phyloP scores from a whole-genome alignment of 2,888 invertebrate species.

The Cerastis leucographa region DNA sequence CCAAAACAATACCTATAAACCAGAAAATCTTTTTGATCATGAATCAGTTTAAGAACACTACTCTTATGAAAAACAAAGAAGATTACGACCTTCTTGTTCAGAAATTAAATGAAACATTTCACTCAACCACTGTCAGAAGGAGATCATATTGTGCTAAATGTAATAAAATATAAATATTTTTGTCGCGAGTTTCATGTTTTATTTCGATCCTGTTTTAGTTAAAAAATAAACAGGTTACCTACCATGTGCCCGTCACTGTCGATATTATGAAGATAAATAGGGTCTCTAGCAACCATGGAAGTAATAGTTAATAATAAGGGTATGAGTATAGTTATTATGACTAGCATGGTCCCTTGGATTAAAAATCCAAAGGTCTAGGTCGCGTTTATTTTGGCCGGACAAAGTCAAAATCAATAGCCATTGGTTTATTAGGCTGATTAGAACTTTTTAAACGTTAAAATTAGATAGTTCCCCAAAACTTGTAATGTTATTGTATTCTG shows the following conservation, averaged over 20 bases:
- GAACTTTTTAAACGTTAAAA: not conserved
- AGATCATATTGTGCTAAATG: slow-evolving; percentile 68
- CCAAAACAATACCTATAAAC: slow-evolving; percentile 68
- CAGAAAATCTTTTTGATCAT: slow-evolving; percentile 75
- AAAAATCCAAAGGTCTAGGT: not conserved
- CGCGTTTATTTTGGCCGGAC: not conserved
- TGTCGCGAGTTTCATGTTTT: slow-evolving; percentile 37
- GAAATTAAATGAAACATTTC: slow-evolving; percentile 75
- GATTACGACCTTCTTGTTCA: slow-evolving; percentile 69
- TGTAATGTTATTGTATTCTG: too few species aligned
- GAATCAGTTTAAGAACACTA: slow-evolving; percentile 72
- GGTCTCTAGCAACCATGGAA: not conserved
- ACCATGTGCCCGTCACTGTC: not conserved
- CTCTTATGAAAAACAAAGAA: slow-evolving; percentile 70
- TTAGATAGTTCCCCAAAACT: not conserved
- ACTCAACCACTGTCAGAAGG: slow-evolving; percentile 61
- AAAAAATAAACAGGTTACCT: not conserved
- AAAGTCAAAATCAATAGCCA: not conserved
- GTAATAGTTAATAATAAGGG: not conserved
- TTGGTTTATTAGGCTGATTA: not conserved
- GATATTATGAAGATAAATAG: not conserved
- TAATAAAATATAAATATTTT: slow-evolving; percentile 56
- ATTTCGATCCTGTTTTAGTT: slow-evolving; percentile 12
- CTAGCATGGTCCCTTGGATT: not conserved
- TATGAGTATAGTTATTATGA: not conserved